Base-by-base conservation (phyloP, 2,888 invertebrate genomes). In the Lomographa bimaculata region DNA sequence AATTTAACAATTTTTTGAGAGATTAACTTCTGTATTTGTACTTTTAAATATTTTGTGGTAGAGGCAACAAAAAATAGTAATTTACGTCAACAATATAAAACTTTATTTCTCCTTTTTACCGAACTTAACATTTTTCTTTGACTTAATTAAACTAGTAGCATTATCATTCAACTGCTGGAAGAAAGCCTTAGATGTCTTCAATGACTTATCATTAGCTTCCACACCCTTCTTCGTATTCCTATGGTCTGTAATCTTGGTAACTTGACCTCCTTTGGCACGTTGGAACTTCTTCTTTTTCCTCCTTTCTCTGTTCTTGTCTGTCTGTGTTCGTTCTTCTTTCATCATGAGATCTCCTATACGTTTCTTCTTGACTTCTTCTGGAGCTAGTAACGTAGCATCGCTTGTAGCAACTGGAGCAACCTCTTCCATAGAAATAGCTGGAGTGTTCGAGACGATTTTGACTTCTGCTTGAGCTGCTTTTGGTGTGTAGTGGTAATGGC, bases 401-500 rank as follows among this genome's bases (percentile, higher is more conserved):
- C 95, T 97, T 0, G 94, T 91, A n/a, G 94, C 93, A 3, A 96
- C 91, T 0, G 98, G 98, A 0, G 97, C 97, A 3, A 98, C 97
- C 81, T 99, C 99, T 79, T 99, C 99, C 93, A 98, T 95, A 14
- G 90, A 92, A 29, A 99, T 93, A 0, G 98, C 96, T 1, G 98
- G 96, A 47, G 96, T 90, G 71, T 99, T 98, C 42, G 93, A 95
- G 2, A 99, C 91, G 43, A 99, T 94, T 81, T 95, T 96, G 1
- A 98, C 89, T 64, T 99, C 98, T 0, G 97, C 95, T 42, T 93
- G 92, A 0, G 94, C 93, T 39, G 93, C 92, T 87, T 94, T 96
- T 0, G 99, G 98, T 24, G 97, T 97, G 66, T 95, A 99, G 77
- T 98, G 96, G 79, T 95, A 98, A 77, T 99, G 98, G 0, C 95